Conservation (phyloP, 2,888 invertebrate species). For the Dicranocentrus wangi region DNA sequence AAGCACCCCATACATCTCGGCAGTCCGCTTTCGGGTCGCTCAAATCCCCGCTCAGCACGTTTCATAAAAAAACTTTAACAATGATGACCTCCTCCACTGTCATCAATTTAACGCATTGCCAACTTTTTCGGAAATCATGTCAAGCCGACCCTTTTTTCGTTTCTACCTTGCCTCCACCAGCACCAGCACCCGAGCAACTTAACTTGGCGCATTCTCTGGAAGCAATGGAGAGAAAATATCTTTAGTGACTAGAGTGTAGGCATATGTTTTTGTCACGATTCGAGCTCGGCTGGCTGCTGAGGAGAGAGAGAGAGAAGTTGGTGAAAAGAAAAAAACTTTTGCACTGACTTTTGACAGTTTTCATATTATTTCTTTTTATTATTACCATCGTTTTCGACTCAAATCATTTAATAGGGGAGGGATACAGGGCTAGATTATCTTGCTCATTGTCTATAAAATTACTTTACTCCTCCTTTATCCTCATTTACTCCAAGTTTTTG, state of each 20-base stretch:
- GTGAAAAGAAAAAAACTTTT: constrained; percentile 49
- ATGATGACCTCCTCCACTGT: constrained; percentile 64
- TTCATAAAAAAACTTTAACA: constrained; percentile 56
- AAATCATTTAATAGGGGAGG: constrained; percentile 61
- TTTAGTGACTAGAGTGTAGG: constrained; percentile 17
- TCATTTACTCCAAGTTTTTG: constrained; percentile 25
- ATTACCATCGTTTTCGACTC: constrained; percentile 60
- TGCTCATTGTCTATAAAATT: constrained; percentile 63
- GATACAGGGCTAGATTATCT: constrained; percentile 58
- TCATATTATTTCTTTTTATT: constrained; percentile 61
- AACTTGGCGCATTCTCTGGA: not conserved
- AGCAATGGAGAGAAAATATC: constrained; percentile 32
- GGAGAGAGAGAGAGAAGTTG: constrained; percentile 2
- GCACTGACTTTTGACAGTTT: constrained; percentile 65
- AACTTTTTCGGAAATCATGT: constrained; percentile 62
- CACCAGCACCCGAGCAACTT: too few relatives aligned
- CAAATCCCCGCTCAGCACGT: constrained; percentile 47
- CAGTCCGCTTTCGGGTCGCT: not conserved
- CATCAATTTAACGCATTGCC: constrained; percentile 65
- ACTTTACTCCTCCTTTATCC: constrained; percentile 44
- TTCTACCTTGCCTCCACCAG: constrained; percentile 17
- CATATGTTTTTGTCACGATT: constrained; percentile 56
- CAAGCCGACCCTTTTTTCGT: constrained; percentile 32
- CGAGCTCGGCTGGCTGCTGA: not conserved
- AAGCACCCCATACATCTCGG: not conserved